Conservation (phyloP, 2,113 vertebrate genomes). For the Amblyornis subalaris region DNA sequence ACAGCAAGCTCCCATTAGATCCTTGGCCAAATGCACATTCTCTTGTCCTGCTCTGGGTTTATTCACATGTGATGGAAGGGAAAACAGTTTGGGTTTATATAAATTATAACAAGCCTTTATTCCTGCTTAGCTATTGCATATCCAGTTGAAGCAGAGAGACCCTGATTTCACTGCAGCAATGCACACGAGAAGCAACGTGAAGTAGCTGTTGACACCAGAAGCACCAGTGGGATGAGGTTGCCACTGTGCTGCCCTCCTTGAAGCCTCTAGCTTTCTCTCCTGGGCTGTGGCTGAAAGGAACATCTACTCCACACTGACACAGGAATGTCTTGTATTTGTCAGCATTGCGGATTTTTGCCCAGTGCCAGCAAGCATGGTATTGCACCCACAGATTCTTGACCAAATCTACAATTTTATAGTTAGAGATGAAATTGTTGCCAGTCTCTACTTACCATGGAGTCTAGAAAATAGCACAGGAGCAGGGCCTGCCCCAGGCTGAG, state of each 20-base stretch:
- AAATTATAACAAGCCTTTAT: background rate
- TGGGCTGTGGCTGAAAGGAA: background rate
- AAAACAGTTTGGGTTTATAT: background rate
- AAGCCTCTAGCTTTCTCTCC: background rate
- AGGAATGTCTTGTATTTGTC: background rate
- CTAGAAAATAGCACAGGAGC: background rate
- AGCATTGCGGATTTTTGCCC: rapidly evolving
- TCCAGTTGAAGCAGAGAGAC: rapidly evolving
- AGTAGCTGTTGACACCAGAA: background rate
- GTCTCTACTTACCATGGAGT: background rate
- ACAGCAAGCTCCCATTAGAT: rapidly evolving
- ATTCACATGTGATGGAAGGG: background rate
- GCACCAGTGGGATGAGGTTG: rapidly evolving
- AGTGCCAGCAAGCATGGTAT: background rate
- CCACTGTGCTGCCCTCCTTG: rapidly evolving
- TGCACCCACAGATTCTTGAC: background rate
- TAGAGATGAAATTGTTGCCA: background rate
- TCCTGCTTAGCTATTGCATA: background rate
- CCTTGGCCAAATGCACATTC: background rate
- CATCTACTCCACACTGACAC: background rate
- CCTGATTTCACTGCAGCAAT: background rate
- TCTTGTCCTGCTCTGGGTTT: background rate
- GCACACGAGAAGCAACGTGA: rapidly evolving
- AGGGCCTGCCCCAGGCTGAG: background rate
- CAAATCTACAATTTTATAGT: background rate